phyloP scores from a whole-genome alignment of 2,888 invertebrate species.

The Chrysopilus asiliformis region DNA sequence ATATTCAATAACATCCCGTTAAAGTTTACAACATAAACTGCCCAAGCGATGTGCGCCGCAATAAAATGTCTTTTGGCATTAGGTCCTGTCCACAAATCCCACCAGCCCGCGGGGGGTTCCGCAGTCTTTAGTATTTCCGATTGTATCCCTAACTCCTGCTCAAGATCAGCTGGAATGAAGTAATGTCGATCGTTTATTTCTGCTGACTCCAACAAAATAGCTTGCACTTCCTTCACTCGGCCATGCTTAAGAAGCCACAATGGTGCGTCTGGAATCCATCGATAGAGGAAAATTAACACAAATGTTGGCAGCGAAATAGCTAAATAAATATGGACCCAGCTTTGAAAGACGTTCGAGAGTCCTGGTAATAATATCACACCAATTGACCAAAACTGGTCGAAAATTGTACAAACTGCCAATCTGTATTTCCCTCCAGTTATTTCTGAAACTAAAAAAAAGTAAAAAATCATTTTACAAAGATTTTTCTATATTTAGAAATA shows the following conservation, averaged over 20 bases:
- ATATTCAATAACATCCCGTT: constrained; percentile 38
- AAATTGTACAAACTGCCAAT: constrained; percentile 31
- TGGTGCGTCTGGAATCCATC: constrained; percentile 38
- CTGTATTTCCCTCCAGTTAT: constrained; percentile 34
- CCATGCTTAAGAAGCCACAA: constrained; percentile 34
- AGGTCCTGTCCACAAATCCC: constrained; percentile 28
- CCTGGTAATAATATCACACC: constrained; percentile 36
- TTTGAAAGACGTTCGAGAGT: constrained; percentile 30
- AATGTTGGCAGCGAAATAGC: constrained; percentile 36
- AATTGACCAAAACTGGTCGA: constrained; percentile 38
- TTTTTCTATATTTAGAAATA: neutral
- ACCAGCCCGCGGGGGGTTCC: constrained; percentile 26
- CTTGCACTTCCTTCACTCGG: constrained; percentile 27
- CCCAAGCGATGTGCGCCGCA: constrained; percentile 31
- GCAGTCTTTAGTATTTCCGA: constrained; percentile 23
- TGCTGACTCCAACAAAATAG: constrained; percentile 29
- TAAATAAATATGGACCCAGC: constrained; percentile 35
- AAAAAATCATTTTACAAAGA: neutral
- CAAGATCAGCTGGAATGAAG: constrained; percentile 28
- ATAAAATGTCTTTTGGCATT: constrained; percentile 29
- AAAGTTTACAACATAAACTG: constrained; percentile 33
- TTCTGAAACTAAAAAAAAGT: constrained; percentile 28
- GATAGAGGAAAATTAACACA: constrained; percentile 28
- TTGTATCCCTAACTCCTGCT: constrained; percentile 24
- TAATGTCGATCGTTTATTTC: constrained; percentile 29